phyloP scores from a whole-genome alignment of 1,140 invertebrate genomes.

The Achroia grisella region DNA sequence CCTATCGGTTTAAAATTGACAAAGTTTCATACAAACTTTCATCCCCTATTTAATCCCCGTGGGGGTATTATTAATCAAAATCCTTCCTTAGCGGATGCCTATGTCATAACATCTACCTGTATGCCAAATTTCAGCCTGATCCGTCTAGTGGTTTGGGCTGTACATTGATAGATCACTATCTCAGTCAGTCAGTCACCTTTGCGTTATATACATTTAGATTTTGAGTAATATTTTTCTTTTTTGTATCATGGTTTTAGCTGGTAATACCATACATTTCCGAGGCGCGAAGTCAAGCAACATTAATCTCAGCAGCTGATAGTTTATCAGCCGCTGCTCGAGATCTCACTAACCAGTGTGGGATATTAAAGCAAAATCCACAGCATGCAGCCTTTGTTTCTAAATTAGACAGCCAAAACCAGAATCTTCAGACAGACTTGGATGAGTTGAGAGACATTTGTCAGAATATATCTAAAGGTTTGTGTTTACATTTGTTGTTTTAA shows the following conservation, averaged over 20 bases:
- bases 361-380: conserved; percentile 2
- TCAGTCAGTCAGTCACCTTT: no score
- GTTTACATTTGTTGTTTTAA: not conserved
- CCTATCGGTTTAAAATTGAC: no score
- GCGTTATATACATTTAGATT: no score
- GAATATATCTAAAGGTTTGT: not conserved
- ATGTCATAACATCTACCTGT: no score
- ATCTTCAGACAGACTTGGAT: not conserved
- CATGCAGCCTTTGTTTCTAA: not conserved
- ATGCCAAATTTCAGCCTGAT: no score
- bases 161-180: no score
- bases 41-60: no score
- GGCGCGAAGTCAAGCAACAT: conserved; percentile 9
- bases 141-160: no score
- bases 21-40: no score
- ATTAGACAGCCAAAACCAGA: not conserved
- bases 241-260: not conserved
- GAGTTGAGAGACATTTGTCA: not conserved
- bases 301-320: conserved; percentile 12
- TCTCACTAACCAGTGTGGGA: conserved; percentile 7
- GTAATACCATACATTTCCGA: conserved; percentile 20
- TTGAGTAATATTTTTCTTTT: no score
- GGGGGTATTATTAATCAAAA: no score
- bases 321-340: conserved; percentile 5
- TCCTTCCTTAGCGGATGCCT: no score